A percentile compares a stretch with the other conserved stretches of the same genome.
These are phyloP conservation scores for Zaprionus taronus DNA, from an alignment of 1,140 invertebrate species.

Conservation along the genomic window DNA sequence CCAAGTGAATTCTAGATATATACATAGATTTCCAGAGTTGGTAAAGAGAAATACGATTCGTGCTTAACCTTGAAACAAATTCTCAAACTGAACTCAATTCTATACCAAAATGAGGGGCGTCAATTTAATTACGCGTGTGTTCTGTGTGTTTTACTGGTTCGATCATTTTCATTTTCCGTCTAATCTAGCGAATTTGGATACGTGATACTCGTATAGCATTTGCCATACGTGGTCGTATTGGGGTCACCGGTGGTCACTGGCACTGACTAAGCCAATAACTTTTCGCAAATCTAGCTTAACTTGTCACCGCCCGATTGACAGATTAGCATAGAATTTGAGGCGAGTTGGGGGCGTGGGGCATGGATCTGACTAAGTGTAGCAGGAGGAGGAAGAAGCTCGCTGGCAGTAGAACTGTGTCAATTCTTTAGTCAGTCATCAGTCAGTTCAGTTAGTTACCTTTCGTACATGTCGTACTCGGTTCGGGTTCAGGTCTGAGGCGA, in stretches of 20 bases:
- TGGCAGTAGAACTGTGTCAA: conserved; percentile 67
- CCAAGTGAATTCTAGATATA: not conserved
- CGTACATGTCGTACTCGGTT: conserved; percentile 5
- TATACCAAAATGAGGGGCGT: conserved; percentile 58
- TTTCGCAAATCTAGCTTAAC: conserved; percentile 72
- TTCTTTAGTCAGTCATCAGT: conserved; percentile 61
- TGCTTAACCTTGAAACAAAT: conserved; percentile 39
- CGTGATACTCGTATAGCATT: conserved; percentile 8
- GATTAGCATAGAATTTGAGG: conserved; percentile 68
- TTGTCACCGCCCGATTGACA: conserved; percentile 62
- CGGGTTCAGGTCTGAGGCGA: conserved; percentile 26
- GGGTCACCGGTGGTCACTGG: conserved; percentile 45
- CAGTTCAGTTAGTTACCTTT: conserved; percentile 73
- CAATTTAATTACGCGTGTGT: conserved; percentile 48
- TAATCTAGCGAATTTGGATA: conserved; percentile 38
- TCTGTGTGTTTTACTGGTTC: conserved; percentile 12
- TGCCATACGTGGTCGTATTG: conserved; percentile 38
- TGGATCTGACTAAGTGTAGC: conserved; percentile 5
- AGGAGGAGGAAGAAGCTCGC: conserved; percentile 56
- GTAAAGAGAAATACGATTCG: not conserved
- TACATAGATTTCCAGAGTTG: not conserved
- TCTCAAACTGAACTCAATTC: conserved; percentile 38
- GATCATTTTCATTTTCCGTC: conserved; percentile 32
- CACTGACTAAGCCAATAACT: conserved; percentile 66
- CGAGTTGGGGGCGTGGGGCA: conserved; percentile 22